A percentile compares a stretch with the other conserved stretches of the same genome.
Conservation (phyloP, 1,140 invertebrate genomes). For the Orussus abietinus region DNA sequence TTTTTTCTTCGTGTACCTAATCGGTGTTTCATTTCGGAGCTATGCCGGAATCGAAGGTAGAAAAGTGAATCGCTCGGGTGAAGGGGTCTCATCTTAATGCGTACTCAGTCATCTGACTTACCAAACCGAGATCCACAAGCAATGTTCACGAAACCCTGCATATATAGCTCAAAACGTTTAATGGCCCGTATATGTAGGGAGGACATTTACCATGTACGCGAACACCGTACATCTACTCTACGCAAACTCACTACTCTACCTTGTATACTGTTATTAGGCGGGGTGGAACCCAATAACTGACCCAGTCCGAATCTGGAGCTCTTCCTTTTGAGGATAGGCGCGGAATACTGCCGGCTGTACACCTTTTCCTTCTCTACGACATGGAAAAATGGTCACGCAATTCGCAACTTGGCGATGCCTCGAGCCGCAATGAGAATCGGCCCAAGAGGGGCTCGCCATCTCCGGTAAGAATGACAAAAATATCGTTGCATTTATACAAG, state of each 20-base stretch:
- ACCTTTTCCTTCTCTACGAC: conserved; percentile 80
- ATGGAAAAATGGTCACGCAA: conserved; percentile 15
- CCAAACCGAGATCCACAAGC: conserved; percentile 10
- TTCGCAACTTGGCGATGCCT: no score
- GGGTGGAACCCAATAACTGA: conserved; percentile 70
- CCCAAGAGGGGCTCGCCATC: no score
- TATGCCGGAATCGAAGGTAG: no score
- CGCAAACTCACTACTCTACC: conserved; percentile 58
- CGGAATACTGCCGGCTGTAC: conserved; percentile 84
- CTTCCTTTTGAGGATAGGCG: conserved; percentile 85
- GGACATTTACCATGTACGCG: conserved; percentile 26
- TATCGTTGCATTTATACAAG: no score
- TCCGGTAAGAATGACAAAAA: no score
- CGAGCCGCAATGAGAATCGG: no score
- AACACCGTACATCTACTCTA: conserved; percentile 21
- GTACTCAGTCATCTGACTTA: conserved; percentile 16
- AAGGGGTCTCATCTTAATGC: no score
- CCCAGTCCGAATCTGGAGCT: conserved; percentile 86
- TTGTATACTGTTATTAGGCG: conserved; percentile 61
- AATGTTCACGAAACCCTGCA: conserved; percentile 13
- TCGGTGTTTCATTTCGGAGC: no score
- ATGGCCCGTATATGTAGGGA: conserved; percentile 18
- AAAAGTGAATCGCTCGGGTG: no score
- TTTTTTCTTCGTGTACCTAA: no score
- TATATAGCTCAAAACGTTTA: conserved; percentile 16